Evolutionary conservation across 2,797 vertebrate genomes (phyloP), one percentile per base, ranked within the genome.

Genomic region (Labroides dimidiatus): DNA sequence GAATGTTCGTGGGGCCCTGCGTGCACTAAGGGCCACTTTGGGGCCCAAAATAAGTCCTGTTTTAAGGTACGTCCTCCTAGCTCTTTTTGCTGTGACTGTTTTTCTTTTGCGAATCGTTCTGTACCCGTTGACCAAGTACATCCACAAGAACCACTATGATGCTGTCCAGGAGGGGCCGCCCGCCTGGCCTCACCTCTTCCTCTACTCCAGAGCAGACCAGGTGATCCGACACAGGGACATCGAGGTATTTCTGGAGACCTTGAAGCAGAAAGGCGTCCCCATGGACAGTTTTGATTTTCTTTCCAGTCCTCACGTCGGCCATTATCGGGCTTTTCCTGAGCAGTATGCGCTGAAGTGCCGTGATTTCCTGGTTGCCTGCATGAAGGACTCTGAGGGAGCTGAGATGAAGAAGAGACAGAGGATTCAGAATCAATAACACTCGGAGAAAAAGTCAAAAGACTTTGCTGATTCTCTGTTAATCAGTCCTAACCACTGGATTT

Each of bases 81-180:
- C 90, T 0, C 74, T 95, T 15, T 99, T 99, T 1, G 92, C 94
- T 0, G 74, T 95, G 21, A 23, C 89, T 2, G 95, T 94, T 1
- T 75, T 95, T 0, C 72, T 96, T 23, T 75, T 98, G 83, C 92
- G 95, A 39, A 52, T 97, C 6, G 53, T 98, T 55, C 87, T 99
- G 2, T 96, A 98, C 72, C 96, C 97, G 0, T 4, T 98, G 87
- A 97, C 96, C 0, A 95, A 95, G 77, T 94, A 95, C 84, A 70
- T 98, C 65, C 96, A 98, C 56, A 92, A 94, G 85, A 96, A 92
- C 91, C 96, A 97, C 67, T 99, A 97, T 0, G 96, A 98, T 0
- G 94, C 93, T 1, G 92, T 99, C 82, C 90, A 88, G 87, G 86
- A 93, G 0, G 77, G 87, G 0, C 94, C 95, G 0, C 96, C 96